These are phyloP conservation scores for Scaptomyza montana DNA, from an alignment of 1,140 invertebrate species.

Conservation along the genomic window DNA sequence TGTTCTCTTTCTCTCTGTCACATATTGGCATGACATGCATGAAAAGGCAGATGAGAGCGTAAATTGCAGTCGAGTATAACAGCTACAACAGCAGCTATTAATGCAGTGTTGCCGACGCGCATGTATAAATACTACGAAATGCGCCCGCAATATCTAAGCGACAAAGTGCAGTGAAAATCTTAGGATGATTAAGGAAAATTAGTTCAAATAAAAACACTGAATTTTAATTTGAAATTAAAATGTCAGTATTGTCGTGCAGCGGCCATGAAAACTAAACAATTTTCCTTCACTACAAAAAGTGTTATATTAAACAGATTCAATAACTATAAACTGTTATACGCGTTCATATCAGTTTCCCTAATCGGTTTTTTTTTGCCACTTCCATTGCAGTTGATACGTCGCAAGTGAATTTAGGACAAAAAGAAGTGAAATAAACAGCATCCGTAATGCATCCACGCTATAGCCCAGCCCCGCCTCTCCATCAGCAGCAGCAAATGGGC, in stretches of 20 bases:
- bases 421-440: background rate
- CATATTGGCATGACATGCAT: conserved; percentile 4
- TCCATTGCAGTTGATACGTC: conserved; percentile 24
- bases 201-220: background rate
- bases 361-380: conserved; percentile 21
- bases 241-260: background rate
- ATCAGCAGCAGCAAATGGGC: conserved; percentile 36
- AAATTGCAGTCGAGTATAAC: conserved; percentile 16
- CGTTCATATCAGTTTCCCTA: conserved; percentile 17
- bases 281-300: no score
- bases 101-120: conserved; percentile 39
- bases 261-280: background rate
- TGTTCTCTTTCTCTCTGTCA: background rate
- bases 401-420: conserved; percentile 9
- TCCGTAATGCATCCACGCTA: conserved; percentile 66
- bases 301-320: background rate
- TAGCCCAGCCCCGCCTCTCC: conserved; percentile 62
- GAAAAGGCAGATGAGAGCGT: background rate
- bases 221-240: background rate
- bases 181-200: no score
- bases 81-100: background rate
- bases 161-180: no score
- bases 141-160: background rate
- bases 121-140: background rate
- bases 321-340: conserved; percentile 4